Conservation (phyloP, 2,888 invertebrate species). For the Poecilobothrus nobilitatus region DNA sequence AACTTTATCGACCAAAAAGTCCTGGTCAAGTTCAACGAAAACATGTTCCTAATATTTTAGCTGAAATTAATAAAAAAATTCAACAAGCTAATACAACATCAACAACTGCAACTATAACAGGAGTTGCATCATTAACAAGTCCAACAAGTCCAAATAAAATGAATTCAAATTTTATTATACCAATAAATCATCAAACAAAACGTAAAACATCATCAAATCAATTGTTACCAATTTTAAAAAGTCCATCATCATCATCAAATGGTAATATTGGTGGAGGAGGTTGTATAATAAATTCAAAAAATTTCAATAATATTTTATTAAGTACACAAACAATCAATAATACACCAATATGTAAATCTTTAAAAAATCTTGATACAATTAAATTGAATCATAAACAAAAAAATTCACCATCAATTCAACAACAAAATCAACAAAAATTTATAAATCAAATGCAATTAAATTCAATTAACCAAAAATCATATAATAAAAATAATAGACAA, state of each 20-base stretch:
- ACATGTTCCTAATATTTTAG: conserved; percentile 38
- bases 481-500: background rate
- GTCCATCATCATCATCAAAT: background rate
- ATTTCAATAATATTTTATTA: background rate
- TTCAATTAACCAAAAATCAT: too few relatives aligned
- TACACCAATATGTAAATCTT: background rate
- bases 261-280: background rate
- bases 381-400: background rate
- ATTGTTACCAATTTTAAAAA: background rate
- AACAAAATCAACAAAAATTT: conserved; percentile 9
- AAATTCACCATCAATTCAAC: background rate
- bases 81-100: background rate
- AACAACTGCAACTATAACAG: too few relatives aligned
- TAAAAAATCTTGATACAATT: background rate
- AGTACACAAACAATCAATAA: background rate
- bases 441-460: conserved; percentile 27
- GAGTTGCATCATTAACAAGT: background rate
- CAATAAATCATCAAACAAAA: background rate
- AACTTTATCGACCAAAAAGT: conserved; percentile 10
- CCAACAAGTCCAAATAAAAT: conserved; percentile 10
- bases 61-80: conserved; percentile 40
- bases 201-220: background rate
- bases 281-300: background rate
- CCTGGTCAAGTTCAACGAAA: conserved; percentile 36
- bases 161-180: background rate